Evolutionary conservation across 1,140 invertebrate genomes (phyloP).

Genomic region (Hermetia illucens): DNA sequence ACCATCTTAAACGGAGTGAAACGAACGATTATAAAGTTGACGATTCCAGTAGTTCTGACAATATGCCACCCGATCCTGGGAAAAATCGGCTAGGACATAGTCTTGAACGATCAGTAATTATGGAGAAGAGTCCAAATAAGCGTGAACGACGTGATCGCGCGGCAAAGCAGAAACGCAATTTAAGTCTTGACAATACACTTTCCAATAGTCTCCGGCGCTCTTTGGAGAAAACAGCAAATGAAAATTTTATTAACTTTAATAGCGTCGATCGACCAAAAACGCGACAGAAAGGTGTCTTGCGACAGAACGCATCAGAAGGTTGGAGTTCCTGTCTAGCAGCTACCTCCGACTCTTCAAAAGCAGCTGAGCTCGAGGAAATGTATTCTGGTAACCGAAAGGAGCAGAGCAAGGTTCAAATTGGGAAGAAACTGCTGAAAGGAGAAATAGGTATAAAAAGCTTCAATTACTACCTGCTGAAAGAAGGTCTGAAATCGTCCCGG

Average conservation of each 20-base stretch:
- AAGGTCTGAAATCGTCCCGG: conserved; percentile 26
- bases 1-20: conserved; percentile 3
- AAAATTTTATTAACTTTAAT: neutral
- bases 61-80: conserved; percentile 1
- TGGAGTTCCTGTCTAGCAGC: neutral
- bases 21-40: conserved; percentile 3
- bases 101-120: conserved; percentile 12
- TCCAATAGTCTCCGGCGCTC: conserved; percentile 6
- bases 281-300: neutral
- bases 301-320: conserved; percentile 4
- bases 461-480: conserved; percentile 29
- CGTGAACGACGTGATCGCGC: conserved; percentile 15
- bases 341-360: neutral
- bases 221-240: neutral
- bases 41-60: conserved; percentile 21
- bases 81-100: conserved; percentile 18
- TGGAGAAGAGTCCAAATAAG: neutral
- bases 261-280: neutral
- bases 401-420: conserved; percentile 22
- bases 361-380: neutral
- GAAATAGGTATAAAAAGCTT: conserved; percentile 31
- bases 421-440: conserved; percentile 22
- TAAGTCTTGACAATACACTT: conserved; percentile 19
- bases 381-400: conserved; percentile 5
- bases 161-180: conserved; percentile 24